Percentiles rank a stretch among this genome's conserved stretches.
These are phyloP conservation scores for Camponotus floridanus DNA, from an alignment of 1,140 invertebrate genomes.

Conservation along the genomic window DNA sequence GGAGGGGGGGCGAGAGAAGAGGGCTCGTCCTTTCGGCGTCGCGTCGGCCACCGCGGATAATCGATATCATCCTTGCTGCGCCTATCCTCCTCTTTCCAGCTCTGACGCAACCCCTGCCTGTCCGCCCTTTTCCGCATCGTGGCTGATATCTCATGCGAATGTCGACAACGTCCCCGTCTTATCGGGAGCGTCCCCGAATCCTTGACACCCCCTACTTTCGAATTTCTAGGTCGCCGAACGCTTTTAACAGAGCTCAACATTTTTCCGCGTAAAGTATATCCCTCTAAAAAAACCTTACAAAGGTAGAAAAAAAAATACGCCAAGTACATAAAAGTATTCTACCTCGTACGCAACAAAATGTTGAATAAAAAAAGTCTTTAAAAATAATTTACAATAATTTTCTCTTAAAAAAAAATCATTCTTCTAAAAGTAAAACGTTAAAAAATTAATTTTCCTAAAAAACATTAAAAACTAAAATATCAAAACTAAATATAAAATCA, in stretches of 20 bases:
- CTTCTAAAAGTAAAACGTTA: no score
- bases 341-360: no score
- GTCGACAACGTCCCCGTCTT: not conserved
- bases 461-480: no score
- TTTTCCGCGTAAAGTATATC: not conserved
- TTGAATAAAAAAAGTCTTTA: no score
- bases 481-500: no score
- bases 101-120: slow-evolving; percentile 37
- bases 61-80: slow-evolving; percentile 53
- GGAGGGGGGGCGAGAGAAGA: not conserved
- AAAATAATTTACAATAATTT: no score
- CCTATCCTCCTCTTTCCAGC: slow-evolving; percentile 20
- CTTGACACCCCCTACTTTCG: not conserved
- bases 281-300: no score
- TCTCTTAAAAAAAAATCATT: no score
- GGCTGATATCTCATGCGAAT: not conserved
- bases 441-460: no score
- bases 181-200: not conserved
- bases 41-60: slow-evolving; percentile 30
- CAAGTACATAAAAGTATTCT: no score
- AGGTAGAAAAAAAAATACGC: no score
- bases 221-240: not conserved
- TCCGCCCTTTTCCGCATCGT: slow-evolving; percentile 34
- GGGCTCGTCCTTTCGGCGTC: slow-evolving; percentile 31
- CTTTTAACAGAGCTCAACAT: no score